phyloP scores from a whole-genome alignment of 35 echinoderm and acorn worm genomes.

The Ophioderma brevispina region DNA sequence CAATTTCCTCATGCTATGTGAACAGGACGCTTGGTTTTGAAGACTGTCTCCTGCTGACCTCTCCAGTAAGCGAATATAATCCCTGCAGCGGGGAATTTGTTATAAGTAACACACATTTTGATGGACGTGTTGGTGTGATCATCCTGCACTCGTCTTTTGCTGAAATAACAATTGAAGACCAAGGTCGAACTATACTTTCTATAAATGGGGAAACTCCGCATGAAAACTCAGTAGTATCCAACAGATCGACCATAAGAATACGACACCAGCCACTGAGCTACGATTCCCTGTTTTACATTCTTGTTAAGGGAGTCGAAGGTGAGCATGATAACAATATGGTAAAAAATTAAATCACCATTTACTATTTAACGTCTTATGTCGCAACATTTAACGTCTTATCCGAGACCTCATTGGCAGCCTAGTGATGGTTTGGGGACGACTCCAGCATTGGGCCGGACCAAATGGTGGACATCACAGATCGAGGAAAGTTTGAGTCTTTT shows the following conservation, averaged over 20 bases:
- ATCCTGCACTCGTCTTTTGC: background rate
- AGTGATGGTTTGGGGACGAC: too few species aligned
- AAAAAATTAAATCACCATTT: background rate
- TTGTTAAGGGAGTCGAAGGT: background rate
- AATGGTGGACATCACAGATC: too few species aligned
- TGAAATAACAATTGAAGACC: background rate
- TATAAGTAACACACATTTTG: background rate
- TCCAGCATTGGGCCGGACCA: too few species aligned
- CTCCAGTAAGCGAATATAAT: background rate
- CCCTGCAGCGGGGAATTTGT: background rate
- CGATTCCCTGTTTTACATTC: background rate
- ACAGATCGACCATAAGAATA: background rate
- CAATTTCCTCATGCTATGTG: background rate
- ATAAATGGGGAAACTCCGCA: background rate
- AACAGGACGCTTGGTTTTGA: background rate
- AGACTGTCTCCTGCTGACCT: background rate
- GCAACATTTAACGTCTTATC: background rate
- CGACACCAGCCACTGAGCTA: background rate
- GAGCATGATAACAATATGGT: too few species aligned
- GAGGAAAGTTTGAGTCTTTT: too few species aligned
- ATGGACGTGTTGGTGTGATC: background rate
- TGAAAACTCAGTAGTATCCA: background rate
- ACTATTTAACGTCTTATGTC: background rate
- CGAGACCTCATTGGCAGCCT: background rate
- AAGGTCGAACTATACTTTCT: background rate